Evolutionary conservation across 2,113 vertebrate genomes (phyloP).

Genomic region (Megaleporinus macrocephalus): DNA sequence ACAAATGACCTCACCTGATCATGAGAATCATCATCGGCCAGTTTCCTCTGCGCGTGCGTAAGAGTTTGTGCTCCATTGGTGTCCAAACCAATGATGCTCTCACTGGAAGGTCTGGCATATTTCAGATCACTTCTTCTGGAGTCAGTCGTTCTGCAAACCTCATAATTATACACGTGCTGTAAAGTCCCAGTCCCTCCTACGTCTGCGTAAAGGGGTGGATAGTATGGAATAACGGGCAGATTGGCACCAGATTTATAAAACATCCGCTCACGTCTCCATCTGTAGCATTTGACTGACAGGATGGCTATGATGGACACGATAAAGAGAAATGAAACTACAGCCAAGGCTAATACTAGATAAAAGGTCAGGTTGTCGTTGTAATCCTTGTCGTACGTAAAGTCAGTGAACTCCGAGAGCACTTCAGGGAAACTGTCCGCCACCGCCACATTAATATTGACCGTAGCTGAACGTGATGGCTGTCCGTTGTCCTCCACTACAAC

Average conservation of each 20-base stretch:
- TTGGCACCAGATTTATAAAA: too few species aligned
- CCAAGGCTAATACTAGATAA: conserved; percentile 36
- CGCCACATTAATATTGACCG: conserved; percentile 46
- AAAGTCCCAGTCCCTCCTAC: too few species aligned
- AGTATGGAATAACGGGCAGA: too few species aligned
- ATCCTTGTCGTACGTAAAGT: conserved; percentile 36
- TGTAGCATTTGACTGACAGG: conserved; percentile 50
- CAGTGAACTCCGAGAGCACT: conserved; percentile 46
- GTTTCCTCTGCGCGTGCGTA: conserved; percentile 10
- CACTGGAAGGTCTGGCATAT: too few species aligned
- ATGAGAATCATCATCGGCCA: background rate
- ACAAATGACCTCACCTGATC: conserved; percentile 34
- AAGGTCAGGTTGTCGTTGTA: conserved; percentile 36
- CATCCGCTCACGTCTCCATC: conserved; percentile 37
- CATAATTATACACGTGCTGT: too few species aligned
- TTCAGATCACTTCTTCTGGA: too few species aligned
- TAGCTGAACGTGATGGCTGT: conserved; percentile 53
- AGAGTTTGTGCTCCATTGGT: conserved; percentile 26
- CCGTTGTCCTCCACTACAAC: conserved; percentile 54
- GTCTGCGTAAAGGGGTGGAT: too few species aligned
- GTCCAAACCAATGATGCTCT: too few species aligned
- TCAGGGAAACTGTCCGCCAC: conserved; percentile 45
- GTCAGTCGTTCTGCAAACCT: too few species aligned
- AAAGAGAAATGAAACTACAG: conserved; percentile 39
- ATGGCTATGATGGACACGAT: conserved; percentile 33